Evolutionary conservation across 92 coral and sea anemone species (phyloP), one percentile per base, ranked within the genome.

Genomic region (Montipora capitata): DNA sequence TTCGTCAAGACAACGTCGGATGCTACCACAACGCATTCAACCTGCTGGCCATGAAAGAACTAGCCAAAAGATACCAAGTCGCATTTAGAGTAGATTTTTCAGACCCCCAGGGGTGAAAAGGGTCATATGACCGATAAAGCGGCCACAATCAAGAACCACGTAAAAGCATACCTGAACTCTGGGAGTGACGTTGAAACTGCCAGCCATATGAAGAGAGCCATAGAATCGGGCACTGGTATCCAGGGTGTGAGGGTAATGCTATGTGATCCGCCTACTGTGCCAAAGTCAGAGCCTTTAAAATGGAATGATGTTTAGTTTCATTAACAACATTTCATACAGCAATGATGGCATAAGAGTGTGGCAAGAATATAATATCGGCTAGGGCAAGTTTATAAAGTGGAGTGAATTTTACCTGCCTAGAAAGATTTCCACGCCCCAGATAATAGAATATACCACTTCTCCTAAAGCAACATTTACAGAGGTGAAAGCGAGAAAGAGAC

Each of bases 61-160:
- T 87, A 2, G 91, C 91, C 4, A 79, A 40, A 57, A 79, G 72
- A 63, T 27, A 79, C 51, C 78, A 76, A 40, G 18, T 82, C 12
- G 43, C 52, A 62, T 35, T 81, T 5, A 40, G 76, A 8, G 40
- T 89, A 62, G 93, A 90, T 56, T 90, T 90, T 85, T 90, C 93
- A 4, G 93, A 90, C 67, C 90, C 93, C 16, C 93, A 90, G 68
- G 85, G 93, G 14, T 86, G 93, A 27, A 90, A 85, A 77, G 93
- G 93, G 12, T 63, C 86, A 15, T 90, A 87, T 63, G 87, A 90
- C 78, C 87, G 90, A 6, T 27, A 90, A 90, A 44, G 94, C 93
- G 17, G 93, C 93, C 69, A 83, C 93, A 10, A 83, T 89, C 63
- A 89, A 89, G 74, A 77, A 40, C 80, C 79, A 77, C 44, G 84